Percentiles rank a stretch among this genome's conserved stretches.
Evolutionary conservation across 2,888 invertebrate species (phyloP).

Genomic region (Phyllotreta cruciferae): DNA sequence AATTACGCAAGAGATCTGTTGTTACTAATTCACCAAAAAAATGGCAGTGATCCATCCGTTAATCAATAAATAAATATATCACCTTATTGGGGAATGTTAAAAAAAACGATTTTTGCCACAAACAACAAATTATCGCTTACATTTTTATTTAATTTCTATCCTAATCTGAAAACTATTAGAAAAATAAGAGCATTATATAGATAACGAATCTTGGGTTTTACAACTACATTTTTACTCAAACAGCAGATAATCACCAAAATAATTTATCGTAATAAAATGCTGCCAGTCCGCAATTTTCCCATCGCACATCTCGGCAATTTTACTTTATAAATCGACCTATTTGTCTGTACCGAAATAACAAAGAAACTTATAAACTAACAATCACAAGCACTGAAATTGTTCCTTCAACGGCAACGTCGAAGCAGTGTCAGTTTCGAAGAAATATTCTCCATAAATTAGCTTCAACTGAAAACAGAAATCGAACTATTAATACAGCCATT

Average conservation of each 20-base stretch:
- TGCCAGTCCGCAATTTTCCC: too few species aligned
- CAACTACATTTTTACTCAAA: not conserved
- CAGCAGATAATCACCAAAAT: not conserved
- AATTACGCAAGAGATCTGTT: too few species aligned
- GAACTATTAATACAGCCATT: not conserved
- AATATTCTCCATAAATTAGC: slow-evolving; percentile 36
- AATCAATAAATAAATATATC: too few species aligned
- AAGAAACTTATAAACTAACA: slow-evolving; percentile 35
- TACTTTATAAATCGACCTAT: slow-evolving; percentile 24
- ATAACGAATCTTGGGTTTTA: not conserved
- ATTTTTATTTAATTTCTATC: too few species aligned
- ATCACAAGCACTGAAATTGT: slow-evolving; percentile 42
- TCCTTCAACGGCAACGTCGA: slow-evolving; percentile 27
- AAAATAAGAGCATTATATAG: too few species aligned
- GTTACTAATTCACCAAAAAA: too few species aligned
- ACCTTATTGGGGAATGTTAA: too few species aligned
- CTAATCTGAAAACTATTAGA: too few species aligned
- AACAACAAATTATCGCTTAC: too few species aligned
- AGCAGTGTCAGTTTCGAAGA: slow-evolving; percentile 36
- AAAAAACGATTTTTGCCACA: too few species aligned
- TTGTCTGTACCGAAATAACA: slow-evolving; percentile 33
- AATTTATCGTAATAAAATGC: too few species aligned
- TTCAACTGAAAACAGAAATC: slow-evolving; percentile 37
- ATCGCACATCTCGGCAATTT: slow-evolving; percentile 13
- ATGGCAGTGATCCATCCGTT: too few species aligned